Percentiles rank a stretch among this genome's conserved stretches.
These are phyloP conservation scores for Elaphurus davidianus DNA, from an alignment of 2,113 vertebrate genomes.

Conservation along the genomic window DNA sequence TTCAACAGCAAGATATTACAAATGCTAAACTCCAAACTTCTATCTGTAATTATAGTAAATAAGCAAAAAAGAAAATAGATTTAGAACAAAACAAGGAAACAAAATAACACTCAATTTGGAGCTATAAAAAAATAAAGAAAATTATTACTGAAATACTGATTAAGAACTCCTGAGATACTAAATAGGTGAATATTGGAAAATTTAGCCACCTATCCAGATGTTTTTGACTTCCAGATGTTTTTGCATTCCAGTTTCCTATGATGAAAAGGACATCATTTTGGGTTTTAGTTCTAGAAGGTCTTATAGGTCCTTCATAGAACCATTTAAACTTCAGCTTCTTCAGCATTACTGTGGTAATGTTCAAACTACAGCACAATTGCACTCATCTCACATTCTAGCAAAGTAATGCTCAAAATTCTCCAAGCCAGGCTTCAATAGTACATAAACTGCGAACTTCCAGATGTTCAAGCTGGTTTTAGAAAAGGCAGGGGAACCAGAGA, in stretches of 20 bases:
- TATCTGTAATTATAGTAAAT: constrained; percentile 43
- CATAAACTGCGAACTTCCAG: background rate
- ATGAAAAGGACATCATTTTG: background rate
- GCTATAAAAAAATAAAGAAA: constrained; percentile 50
- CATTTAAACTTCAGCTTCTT: background rate
- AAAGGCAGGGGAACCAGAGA: background rate
- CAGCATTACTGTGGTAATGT: background rate
- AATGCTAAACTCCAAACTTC: constrained; percentile 37
- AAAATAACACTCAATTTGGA: constrained; percentile 35
- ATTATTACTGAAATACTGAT: background rate
- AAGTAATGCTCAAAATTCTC: background rate
- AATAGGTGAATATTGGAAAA: background rate
- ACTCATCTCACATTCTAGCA: background rate
- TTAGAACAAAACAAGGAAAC: constrained; percentile 38
- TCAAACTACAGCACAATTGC: background rate
- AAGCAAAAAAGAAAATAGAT: constrained; percentile 24
- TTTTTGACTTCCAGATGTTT: background rate
- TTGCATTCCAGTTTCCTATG: background rate
- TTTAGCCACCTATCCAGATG: background rate
- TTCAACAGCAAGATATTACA: constrained; percentile 35
- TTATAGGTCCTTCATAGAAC: background rate
- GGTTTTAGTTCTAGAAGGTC: background rate
- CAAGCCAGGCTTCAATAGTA: background rate
- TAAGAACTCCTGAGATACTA: background rate
- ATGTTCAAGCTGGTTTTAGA: background rate